Conservation (phyloP, 64 coral and sea anemone genomes). For the Stylophora pistillata region DNA sequence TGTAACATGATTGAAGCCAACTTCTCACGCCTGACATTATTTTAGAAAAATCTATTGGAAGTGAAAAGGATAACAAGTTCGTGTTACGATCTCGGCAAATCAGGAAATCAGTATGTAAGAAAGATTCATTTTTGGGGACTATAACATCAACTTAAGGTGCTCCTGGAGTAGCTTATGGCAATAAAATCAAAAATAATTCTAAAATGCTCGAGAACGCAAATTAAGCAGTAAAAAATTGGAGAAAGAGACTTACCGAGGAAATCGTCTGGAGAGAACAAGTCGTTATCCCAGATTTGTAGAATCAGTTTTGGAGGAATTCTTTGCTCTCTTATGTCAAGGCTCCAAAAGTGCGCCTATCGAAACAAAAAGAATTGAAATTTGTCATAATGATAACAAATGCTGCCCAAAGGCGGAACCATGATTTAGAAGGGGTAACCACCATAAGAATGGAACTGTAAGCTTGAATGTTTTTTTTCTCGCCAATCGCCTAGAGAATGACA, state of each 20-base stretch:
- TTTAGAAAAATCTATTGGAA: no score
- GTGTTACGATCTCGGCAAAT: not conserved
- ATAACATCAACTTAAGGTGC: not conserved
- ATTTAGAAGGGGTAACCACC: not conserved
- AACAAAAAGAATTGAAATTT: not conserved
- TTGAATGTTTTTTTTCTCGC: no score
- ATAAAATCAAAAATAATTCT: not conserved
- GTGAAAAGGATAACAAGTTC: no score
- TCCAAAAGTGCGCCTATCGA: slow-evolving; percentile 81
- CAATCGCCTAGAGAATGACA: no score
- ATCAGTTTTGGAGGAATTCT: slow-evolving; percentile 70
- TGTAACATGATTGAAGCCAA: no score
- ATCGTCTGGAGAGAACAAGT: slow-evolving; percentile 90
- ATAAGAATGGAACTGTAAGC: no score
- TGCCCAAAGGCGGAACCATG: not conserved
- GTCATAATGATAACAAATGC: not conserved
- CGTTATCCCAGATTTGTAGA: slow-evolving; percentile 96
- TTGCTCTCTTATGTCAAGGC: slow-evolving; percentile 70
- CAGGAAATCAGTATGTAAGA: not conserved
- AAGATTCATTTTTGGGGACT: not conserved
- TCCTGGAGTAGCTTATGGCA: not conserved
- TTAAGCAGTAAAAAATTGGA: no score
- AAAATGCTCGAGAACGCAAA: not conserved
- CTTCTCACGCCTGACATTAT: no score
- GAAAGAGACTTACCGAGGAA: slow-evolving; percentile 78